Evolutionary conservation across 1,140 invertebrate species (phyloP), one percentile per base, ranked within the genome.

Genomic region (Aphis gossypii): DNA sequence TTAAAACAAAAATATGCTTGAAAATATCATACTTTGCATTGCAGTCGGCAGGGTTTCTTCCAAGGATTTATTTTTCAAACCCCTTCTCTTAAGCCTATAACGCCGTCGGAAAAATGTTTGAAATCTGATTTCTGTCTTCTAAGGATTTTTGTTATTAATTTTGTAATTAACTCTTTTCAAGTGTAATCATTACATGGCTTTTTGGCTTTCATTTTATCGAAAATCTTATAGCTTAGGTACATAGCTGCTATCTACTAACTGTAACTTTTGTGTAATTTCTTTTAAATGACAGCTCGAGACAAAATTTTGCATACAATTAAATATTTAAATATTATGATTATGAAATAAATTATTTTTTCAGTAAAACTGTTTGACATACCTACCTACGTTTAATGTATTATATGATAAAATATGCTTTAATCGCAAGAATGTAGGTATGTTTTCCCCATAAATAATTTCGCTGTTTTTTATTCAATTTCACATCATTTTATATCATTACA

Each of bases 291-390:
- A 30, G 23, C n/a, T 20, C 3, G 23, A 44, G 3, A 86, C 41
- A 8, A 14, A 87, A 30, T n/a, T 25, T 46, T n/a, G 5, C 18
- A 87, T 4, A 87, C 84, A 87, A 87, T 87, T n/a, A 87, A 48
- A 48, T 87, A 87, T n/a, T 87, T n/a, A 87, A 48, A 87, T 48
- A 87, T 46, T n/a, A 87, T 87, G n/a, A n/a, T n/a, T n/a, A n/a
- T 87, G n/a, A 87, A n/a, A 44, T 48, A n/a, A 46, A n/a, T 48
- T 87, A 20, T 87, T 14, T 87, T 87, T 87, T 25, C 18, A 0
- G 14, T n/a, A 76, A 76, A 18, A 76, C 14, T 76, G 18, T 76
- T 76, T 76, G 60, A 76, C 14, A 76, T 76, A 51, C 48, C 48
- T 51, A n/a, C 2, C 48, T 51, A n/a, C 2, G n/a, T 76, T 76